Base-by-base conservation (phyloP, 2,797 vertebrate species). In the Gobionotothen gibberifrons region DNA sequence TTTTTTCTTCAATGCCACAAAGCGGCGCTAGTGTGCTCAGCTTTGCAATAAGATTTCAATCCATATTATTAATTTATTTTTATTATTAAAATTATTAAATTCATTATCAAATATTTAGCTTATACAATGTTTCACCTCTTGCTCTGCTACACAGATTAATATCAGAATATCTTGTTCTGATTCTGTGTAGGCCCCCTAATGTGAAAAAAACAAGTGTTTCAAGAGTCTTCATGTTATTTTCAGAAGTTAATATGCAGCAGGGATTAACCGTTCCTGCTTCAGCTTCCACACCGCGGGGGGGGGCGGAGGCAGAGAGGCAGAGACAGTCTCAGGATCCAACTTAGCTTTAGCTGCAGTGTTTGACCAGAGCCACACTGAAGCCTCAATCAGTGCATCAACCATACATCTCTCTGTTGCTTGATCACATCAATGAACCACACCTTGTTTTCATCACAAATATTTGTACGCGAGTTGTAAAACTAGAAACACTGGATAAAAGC, bases 191-290 rank as follows among this genome's bases (percentile, higher is more conserved):
- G 26, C 59, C 4, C 36, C 12, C 2, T n/a, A 32, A 44, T 22
- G 21, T 44, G 26, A 17, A 14, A 4, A 61, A 47, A 32, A 32
- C 5, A 36, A 47, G 26, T 29, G 26, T 10, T 47, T 32, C 10
- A 48, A 62, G 43, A 61, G 17, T 44, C 43, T n/a, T 14, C 22
- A 55, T 55, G 16, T 36, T 55, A 55, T 36, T 55, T 55, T 55
- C 53, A 62, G n/a, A 36, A 48, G 4, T 36, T 9, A 60, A 60
- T 62, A 48, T 62, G 59, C 59, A 62, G 32, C 17, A 13, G 44
- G 17, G 59, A 62, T 62, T 62, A 62, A 62, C 26, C 12, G 59
- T 47, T 48, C 59, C 59, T 19, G 44, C 44, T 48, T 61, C 26
- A 36, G 43, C 19, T 26, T 22, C 57, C 40, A 44, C 19, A 44